Conservation (phyloP, 1,140 invertebrate species). For the Sesamia nonagrioides region DNA sequence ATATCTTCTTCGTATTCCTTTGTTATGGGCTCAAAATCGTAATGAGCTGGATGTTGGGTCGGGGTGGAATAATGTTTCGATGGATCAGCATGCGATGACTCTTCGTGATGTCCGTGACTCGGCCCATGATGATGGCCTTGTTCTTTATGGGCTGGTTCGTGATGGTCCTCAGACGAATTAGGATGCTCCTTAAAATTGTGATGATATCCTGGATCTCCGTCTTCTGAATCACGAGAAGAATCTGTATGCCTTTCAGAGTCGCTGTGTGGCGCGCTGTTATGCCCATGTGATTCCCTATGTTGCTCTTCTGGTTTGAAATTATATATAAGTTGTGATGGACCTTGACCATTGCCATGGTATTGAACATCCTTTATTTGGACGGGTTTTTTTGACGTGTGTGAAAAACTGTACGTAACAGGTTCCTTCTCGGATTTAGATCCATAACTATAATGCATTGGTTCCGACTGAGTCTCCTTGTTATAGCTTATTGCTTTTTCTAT, state of each 20-base stretch:
- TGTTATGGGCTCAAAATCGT: slow-evolving; percentile 57
- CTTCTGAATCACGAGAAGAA: slow-evolving; percentile 38
- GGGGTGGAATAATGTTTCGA: slow-evolving; percentile 10
- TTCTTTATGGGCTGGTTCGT: slow-evolving; percentile 55
- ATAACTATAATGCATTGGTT: slow-evolving; percentile 73
- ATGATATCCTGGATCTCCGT: slow-evolving; percentile 40
- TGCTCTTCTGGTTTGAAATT: slow-evolving; percentile 69
- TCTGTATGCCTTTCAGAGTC: slow-evolving; percentile 49
- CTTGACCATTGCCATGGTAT: slow-evolving; percentile 61
- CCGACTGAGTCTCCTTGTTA: slow-evolving; percentile 74
- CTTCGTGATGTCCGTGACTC: neutral
- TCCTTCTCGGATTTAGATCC: slow-evolving; percentile 64
- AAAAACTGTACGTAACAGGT: slow-evolving; percentile 56
- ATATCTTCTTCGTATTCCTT: slow-evolving; percentile 75
- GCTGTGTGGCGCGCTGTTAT: slow-evolving; percentile 43
- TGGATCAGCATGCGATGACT: neutral
- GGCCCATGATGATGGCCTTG: neutral
- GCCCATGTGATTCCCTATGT: slow-evolving; percentile 54
- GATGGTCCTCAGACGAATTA: slow-evolving; percentile 44
- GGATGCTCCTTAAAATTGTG: slow-evolving; percentile 50
- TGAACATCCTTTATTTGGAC: slow-evolving; percentile 61
- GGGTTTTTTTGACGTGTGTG: slow-evolving; percentile 63
- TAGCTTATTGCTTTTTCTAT: slow-evolving; percentile 75
- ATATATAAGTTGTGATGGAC: slow-evolving; percentile 72
- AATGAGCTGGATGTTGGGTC: slow-evolving; percentile 3